Percentiles rank a stretch among this genome's conserved stretches.
phyloP scores from a whole-genome alignment of 53 echinoderm and acorn worm species.

The Luidia sarsii region DNA sequence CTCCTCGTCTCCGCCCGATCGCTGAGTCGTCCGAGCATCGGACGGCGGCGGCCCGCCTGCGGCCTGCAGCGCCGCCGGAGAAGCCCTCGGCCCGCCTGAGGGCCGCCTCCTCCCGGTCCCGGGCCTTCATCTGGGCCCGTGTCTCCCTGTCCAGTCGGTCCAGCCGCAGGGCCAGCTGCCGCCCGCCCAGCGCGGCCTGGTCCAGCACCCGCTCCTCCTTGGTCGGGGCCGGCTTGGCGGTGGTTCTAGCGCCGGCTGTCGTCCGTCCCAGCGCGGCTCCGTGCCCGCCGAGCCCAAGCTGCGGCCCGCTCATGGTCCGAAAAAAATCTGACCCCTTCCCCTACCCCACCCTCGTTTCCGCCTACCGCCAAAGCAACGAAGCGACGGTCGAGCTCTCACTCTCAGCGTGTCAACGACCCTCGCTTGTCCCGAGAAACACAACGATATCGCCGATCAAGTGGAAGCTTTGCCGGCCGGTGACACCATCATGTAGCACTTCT shows the following conservation, averaged over 20 bases:
- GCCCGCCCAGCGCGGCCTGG: slow-evolving; percentile 49
- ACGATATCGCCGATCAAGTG: no score
- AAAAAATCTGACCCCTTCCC: no score
- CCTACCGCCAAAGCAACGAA: no score
- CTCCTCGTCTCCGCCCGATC: slow-evolving; percentile 28
- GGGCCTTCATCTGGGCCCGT: slow-evolving; percentile 58
- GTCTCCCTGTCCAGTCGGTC: slow-evolving; percentile 67
- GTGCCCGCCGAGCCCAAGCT: no score
- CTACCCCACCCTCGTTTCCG: no score
- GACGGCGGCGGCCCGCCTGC: slow-evolving; percentile 49
- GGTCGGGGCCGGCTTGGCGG: slow-evolving; percentile 19
- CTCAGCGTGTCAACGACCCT: not conserved
- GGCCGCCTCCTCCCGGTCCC: slow-evolving; percentile 60
- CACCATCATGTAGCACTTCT: no score
- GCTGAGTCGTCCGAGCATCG: slow-evolving; percentile 41
- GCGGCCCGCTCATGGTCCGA: no score
- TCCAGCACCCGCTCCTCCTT: slow-evolving; percentile 69
- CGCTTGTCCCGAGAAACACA: no score
- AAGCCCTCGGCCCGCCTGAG: slow-evolving; percentile 56
- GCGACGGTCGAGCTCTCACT: not conserved
- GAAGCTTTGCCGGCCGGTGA: no score
- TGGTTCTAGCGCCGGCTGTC: not conserved
- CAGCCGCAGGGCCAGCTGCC: slow-evolving; percentile 65
- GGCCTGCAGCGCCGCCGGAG: no score
- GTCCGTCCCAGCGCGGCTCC: no score